Percentiles rank a stretch among this genome's conserved stretches.
phyloP scores from a whole-genome alignment of 1,140 invertebrate genomes.

The Agrilus planipennis region DNA sequence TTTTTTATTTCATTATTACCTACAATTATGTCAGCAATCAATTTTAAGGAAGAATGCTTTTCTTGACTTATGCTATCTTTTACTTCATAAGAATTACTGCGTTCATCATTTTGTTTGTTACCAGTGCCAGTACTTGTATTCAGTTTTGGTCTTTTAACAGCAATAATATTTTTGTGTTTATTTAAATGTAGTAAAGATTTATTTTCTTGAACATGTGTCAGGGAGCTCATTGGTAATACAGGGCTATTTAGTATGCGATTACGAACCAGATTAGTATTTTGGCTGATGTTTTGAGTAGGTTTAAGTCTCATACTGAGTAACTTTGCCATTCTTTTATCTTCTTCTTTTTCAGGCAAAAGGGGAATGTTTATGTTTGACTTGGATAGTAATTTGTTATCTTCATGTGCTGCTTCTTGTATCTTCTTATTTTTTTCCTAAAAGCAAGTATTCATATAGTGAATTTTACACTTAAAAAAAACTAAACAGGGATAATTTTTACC shows the following conservation, averaged over 20 bases:
- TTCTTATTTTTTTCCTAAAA: slow-evolving; percentile 63
- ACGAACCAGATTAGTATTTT: slow-evolving; percentile 38
- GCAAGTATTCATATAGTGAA: slow-evolving; percentile 6
- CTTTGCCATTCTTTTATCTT: slow-evolving; percentile 67
- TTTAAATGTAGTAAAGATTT: slow-evolving; percentile 25
- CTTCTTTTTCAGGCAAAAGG: slow-evolving; percentile 63
- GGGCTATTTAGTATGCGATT: slow-evolving; percentile 42
- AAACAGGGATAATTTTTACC: no score
- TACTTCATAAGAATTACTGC: no score
- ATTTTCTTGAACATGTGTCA: slow-evolving; percentile 34
- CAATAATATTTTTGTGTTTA: no score
- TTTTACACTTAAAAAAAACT: slow-evolving; percentile 6
- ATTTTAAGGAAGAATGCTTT: no score
- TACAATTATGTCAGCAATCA: no score
- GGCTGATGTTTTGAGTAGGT: slow-evolving; percentile 40
- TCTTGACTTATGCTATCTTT: no score
- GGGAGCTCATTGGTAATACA: slow-evolving; percentile 43
- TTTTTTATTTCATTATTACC: no score
- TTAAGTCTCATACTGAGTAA: slow-evolving; percentile 54
- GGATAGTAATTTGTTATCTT: slow-evolving; percentile 59
- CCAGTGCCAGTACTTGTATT: not conserved
- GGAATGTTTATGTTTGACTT: slow-evolving; percentile 68
- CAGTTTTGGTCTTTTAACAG: slow-evolving; percentile 16
- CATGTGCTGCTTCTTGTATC: slow-evolving; percentile 50
- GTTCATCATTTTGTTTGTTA: not conserved